phyloP scores from a whole-genome alignment of 2,888 invertebrate genomes.

The Andrena trimmerana region DNA sequence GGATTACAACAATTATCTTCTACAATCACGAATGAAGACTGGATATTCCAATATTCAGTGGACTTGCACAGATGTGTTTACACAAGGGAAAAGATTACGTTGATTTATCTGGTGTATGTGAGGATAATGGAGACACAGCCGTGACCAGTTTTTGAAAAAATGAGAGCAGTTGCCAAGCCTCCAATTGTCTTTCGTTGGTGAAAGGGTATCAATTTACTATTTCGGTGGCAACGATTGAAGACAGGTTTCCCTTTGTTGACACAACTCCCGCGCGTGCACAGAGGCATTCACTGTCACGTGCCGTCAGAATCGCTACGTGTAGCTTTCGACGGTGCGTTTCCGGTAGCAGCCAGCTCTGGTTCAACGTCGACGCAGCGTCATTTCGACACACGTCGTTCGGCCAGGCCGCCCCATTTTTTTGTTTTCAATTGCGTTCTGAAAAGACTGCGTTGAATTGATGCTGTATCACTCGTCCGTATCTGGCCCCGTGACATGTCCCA shows the following conservation, averaged over 20 bases:
- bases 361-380: slow-evolving; percentile 33
- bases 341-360: slow-evolving; percentile 17
- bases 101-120: not conserved
- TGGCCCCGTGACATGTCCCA: slow-evolving; percentile 1
- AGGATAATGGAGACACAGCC: not conserved
- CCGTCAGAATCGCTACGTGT: slow-evolving; percentile 6
- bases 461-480: slow-evolving; percentile 21
- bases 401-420: slow-evolving; percentile 25
- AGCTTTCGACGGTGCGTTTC: slow-evolving; percentile 37
- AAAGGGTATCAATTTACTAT: slow-evolving; percentile 15
- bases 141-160: not conserved
- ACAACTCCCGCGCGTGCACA: not conserved
- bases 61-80: no score
- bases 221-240: not conserved
- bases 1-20: no score
- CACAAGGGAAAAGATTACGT: not conserved
- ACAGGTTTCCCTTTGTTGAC: slow-evolving; percentile 8
- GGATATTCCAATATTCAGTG: no score
- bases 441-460: slow-evolving; percentile 27
- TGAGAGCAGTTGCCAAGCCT: not conserved
- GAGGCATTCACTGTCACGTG: slow-evolving; percentile 15
- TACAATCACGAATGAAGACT: no score
- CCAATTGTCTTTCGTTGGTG: not conserved
- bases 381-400: slow-evolving; percentile 28
- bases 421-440: slow-evolving; percentile 36